Evolutionary conservation across 2,113 vertebrate species (phyloP).

Genomic region (Verasper variegatus): DNA sequence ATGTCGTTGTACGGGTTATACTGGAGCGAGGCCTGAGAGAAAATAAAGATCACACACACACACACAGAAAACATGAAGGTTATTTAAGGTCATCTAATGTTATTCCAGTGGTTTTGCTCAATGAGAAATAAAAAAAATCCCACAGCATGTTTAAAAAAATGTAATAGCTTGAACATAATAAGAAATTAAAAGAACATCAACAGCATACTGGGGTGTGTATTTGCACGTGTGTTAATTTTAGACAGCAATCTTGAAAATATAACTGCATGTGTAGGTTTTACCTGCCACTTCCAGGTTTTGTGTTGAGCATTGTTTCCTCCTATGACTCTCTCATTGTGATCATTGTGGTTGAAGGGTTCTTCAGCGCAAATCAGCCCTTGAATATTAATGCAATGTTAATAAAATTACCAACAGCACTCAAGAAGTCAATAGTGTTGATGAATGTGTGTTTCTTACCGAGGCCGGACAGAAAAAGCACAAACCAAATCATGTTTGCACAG

Average conservation of each 20-base stretch:
- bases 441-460: conserved; percentile 54
- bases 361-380: conserved; percentile 68
- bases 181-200: no score
- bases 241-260: neutral
- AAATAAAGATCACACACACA: conserved; percentile 9
- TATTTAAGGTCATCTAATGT: no score
- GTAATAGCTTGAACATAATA: no score
- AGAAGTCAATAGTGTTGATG: neutral
- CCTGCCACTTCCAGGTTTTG: conserved; percentile 82
- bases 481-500: conserved; percentile 64
- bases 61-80: neutral
- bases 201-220: no score
- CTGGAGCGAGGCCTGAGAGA: conserved; percentile 72
- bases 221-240: neutral
- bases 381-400: neutral
- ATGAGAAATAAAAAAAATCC: no score
- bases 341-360: conserved; percentile 43
- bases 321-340: conserved; percentile 65
- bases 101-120: neutral
- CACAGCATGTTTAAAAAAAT: no score
- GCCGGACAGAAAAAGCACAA: conserved; percentile 65
- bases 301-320: conserved; percentile 64
- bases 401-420: neutral
- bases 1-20: neutral
- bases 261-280: conserved; percentile 26